Percentiles rank a stretch among this genome's conserved stretches.
Evolutionary conservation across 2,888 invertebrate genomes (phyloP).

Genomic region (Margaritifera margaritifera): DNA sequence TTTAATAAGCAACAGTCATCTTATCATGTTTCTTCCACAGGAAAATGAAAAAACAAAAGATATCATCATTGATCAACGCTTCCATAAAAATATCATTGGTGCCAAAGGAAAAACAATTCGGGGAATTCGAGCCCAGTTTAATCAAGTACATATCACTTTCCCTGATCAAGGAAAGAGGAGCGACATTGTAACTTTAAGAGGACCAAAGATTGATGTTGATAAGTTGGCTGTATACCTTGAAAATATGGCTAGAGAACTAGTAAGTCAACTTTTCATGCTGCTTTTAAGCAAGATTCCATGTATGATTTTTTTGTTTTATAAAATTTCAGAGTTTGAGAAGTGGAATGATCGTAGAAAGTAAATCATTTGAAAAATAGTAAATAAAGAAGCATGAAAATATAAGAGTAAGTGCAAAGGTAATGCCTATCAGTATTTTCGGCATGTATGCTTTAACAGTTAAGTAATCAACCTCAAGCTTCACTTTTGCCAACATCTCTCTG

Average conservation of each 20-base stretch:
- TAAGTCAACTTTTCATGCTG: conserved; percentile 75
- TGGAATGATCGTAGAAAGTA: too few species aligned
- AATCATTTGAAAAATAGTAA: too few species aligned
- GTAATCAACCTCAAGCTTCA: too few species aligned
- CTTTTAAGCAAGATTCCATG: too few species aligned
- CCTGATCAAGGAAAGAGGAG: conserved; percentile 89
- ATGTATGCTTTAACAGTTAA: too few species aligned
- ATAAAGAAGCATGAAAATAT: too few species aligned
- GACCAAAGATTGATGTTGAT: conserved; percentile 96
- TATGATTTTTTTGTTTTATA: too few species aligned
- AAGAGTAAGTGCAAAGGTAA: too few species aligned
- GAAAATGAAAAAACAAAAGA: conserved; percentile 96
- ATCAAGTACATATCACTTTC: conserved; percentile 83
- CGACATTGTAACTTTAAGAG: conserved; percentile 94
- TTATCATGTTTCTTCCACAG: conserved; percentile 45
- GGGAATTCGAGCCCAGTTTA: conserved; percentile 91
- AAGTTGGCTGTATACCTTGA: conserved; percentile 90
- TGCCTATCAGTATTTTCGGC: too few species aligned
- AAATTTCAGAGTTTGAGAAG: too few species aligned
- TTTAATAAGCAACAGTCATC: too few species aligned
- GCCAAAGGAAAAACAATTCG: conserved; percentile 93
- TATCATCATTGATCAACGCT: conserved; percentile 94
- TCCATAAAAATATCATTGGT: conserved; percentile 94
- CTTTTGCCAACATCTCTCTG: too few species aligned
- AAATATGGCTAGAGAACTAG: conserved; percentile 89